Percentiles rank a stretch among this genome's conserved stretches.
These are phyloP conservation scores for Toxotes lorentzi DNA, from an alignment of 2,797 vertebrate genomes.

Conservation along the genomic window DNA sequence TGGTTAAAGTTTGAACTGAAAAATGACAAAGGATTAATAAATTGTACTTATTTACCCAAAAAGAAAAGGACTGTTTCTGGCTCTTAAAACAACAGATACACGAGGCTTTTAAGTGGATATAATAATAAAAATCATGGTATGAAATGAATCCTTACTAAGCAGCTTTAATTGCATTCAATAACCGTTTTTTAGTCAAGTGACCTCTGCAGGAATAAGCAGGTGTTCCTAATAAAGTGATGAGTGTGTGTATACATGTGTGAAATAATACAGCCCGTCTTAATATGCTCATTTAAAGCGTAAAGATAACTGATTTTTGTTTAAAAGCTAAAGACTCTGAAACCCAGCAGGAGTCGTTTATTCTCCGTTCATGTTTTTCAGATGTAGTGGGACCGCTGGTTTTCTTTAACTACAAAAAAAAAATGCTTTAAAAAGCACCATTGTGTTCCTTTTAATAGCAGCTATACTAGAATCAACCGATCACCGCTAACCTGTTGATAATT, in stretches of 20 bases:
- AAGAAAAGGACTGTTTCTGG: no score
- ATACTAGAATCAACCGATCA: background rate
- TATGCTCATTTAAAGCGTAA: background rate
- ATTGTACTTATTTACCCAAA: no score
- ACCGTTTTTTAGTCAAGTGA: no score
- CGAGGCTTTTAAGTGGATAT: no score
- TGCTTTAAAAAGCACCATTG: background rate
- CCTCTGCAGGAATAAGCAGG: background rate
- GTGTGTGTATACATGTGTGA: background rate
- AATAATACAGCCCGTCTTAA: background rate
- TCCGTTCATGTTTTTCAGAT: background rate
- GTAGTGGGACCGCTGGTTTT: background rate
- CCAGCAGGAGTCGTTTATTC: background rate
- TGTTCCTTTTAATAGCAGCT: background rate
- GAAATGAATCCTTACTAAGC: no score
- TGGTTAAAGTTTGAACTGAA: no score
- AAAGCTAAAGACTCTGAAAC: background rate
- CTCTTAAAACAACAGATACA: no score
- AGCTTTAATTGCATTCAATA: no score
- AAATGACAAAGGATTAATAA: no score
- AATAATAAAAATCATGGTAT: no score
- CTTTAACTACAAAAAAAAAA: background rate
- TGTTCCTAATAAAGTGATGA: background rate
- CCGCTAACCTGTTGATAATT: background rate
- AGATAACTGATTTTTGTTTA: background rate